phyloP scores from a whole-genome alignment of 2,888 invertebrate species.

The Apantesis nais region DNA sequence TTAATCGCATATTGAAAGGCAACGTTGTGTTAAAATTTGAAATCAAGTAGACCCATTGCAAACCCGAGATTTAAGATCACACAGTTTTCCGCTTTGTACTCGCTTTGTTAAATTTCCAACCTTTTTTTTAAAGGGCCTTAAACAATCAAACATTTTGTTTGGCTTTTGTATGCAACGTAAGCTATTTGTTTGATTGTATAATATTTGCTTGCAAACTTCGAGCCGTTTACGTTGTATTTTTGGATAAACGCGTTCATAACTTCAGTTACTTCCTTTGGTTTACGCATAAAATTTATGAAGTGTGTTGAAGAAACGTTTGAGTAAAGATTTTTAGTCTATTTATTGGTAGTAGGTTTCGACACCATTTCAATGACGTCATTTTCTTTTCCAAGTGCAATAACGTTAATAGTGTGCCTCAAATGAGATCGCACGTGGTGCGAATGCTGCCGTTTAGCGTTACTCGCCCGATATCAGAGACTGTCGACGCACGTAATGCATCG shows the following conservation, averaged over 20 bases:
- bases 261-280: not conserved
- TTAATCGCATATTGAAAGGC: not conserved
- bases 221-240: not conserved
- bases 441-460: not conserved
- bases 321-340: not conserved
- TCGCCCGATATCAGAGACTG: not conserved
- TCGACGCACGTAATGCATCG: not conserved
- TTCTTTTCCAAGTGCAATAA: not conserved
- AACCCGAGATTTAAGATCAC: not conserved
- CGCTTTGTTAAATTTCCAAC: not conserved
- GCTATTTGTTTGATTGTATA: not conserved
- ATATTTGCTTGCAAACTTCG: not conserved
- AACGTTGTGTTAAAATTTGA: not conserved
- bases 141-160: not conserved
- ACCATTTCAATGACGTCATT: not conserved
- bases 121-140: not conserved
- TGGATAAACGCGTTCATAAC: not conserved
- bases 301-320: not conserved
- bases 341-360: not conserved
- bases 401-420: not conserved
- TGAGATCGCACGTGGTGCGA: not conserved
- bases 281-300: too few relatives aligned
- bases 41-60: not conserved
- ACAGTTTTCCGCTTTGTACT: constrained; percentile 1
- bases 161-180: not conserved